These are phyloP conservation scores for Caenorhabditis parvicauda DNA, from an alignment of 2,888 invertebrate genomes.

Conservation along the genomic window DNA sequence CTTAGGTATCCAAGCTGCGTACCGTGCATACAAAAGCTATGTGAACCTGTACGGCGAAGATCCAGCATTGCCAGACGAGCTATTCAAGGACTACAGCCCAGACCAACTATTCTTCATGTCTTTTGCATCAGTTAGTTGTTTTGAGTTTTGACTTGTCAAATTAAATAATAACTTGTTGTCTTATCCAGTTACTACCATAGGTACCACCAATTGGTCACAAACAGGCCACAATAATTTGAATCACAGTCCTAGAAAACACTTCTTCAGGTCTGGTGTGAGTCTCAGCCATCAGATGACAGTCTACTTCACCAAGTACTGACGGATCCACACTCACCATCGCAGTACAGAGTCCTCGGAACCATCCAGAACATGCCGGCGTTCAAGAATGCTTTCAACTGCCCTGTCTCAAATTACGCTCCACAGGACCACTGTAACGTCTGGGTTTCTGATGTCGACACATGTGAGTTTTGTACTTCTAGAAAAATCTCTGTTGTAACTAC, in stretches of 20 bases:
- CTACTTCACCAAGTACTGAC: constrained; percentile 33
- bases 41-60: constrained; percentile 49
- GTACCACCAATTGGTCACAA: too few species aligned
- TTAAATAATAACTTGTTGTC: too few species aligned
- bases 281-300: constrained; percentile 11
- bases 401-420: constrained; percentile 33
- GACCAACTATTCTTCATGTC: constrained; percentile 51
- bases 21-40: constrained; percentile 50
- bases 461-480: constrained; percentile 10
- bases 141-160: too few species aligned
- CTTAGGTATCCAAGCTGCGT: constrained; percentile 61
- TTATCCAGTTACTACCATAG: too few species aligned
- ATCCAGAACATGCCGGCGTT: constrained; percentile 46
- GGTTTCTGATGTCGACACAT: constrained; percentile 36
- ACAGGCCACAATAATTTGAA: too few species aligned
- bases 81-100: constrained; percentile 31
- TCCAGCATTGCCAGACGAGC: constrained; percentile 47
- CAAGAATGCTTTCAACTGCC: constrained; percentile 45
- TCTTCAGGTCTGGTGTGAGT: constrained; percentile 48
- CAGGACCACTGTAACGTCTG: constrained; percentile 41
- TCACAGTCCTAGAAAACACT: too few species aligned
- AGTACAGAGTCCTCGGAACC: constrained; percentile 46
- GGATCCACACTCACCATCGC: constrained; percentile 46
- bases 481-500: too few species aligned
- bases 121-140: constrained; percentile 44